Evolutionary conservation across 2,113 vertebrate genomes (phyloP).

Genomic region (Phylloscopus whistleri): DNA sequence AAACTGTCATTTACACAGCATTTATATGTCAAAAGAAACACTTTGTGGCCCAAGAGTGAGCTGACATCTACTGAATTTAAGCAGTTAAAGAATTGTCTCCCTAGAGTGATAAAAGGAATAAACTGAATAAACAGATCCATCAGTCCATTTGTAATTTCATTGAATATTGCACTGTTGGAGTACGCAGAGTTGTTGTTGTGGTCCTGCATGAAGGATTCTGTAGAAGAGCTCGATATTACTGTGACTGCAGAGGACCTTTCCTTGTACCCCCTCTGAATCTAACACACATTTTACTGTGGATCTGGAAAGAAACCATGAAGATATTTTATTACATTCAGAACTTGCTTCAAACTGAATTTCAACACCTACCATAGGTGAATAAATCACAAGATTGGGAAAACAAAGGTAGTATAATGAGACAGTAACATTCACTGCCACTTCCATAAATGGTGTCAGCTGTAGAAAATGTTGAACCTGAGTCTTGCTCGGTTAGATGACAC

Average conservation of each 20-base stretch:
- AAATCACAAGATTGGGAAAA: neutral
- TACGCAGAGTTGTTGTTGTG: neutral
- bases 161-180: neutral
- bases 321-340: neutral
- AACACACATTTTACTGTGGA: neutral
- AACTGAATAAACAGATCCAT: neutral
- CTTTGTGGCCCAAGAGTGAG: neutral
- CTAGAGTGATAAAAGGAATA: neutral
- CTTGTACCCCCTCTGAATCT: neutral
- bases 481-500: neutral
- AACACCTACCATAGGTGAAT: neutral
- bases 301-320: neutral
- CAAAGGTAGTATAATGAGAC: neutral
- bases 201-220: neutral
- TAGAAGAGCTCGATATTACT: rapidly evolving
- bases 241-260: neutral
- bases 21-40: neutral
- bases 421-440: neutral
- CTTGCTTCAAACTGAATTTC: neutral
- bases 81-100: neutral
- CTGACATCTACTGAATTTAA: neutral
- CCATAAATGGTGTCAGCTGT: neutral
- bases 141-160: neutral
- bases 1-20: neutral
- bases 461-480: neutral